Conservation (phyloP, 1,140 invertebrate genomes). For the Agrilus planipennis region DNA sequence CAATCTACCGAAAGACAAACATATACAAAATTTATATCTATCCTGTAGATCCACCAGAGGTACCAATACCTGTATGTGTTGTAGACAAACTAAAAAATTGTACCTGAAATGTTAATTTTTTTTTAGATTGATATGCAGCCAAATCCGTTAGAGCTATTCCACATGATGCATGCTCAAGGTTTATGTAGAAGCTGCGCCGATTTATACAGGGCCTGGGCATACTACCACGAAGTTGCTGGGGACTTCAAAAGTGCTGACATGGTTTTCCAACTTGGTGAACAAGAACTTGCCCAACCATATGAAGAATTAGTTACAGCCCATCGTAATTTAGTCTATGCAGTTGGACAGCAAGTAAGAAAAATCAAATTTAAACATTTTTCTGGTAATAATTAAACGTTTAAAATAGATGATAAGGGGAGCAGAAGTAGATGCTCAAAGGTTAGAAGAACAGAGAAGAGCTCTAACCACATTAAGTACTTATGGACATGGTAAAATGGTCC, state of each 20-base stretch:
- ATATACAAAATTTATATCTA: too few species aligned
- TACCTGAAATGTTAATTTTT: slow-evolving; percentile 21
- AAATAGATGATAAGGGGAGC: slow-evolving; percentile 48
- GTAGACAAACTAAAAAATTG: too few species aligned
- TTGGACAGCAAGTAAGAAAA: slow-evolving; percentile 25
- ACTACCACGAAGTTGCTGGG: slow-evolving; percentile 61
- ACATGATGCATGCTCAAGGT: slow-evolving; percentile 59
- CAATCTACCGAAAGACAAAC: too few species aligned
- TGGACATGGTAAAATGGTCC: slow-evolving; percentile 34
- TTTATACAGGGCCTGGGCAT: slow-evolving; percentile 70
- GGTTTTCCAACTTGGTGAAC: slow-evolving; percentile 57
- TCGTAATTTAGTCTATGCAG: slow-evolving; percentile 38
- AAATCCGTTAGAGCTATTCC: slow-evolving; percentile 63
- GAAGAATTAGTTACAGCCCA: slow-evolving; percentile 62
- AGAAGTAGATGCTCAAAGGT: slow-evolving; percentile 43
- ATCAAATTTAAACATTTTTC: slow-evolving; percentile 6
- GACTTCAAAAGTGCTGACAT: slow-evolving; percentile 64
- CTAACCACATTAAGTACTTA: slow-evolving; percentile 54
- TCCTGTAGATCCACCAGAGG: too few species aligned
- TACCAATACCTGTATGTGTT: too few species aligned
- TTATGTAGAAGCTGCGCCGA: slow-evolving; percentile 65
- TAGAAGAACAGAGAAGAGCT: slow-evolving; percentile 56
- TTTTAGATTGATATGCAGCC: slow-evolving; percentile 59
- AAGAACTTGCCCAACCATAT: slow-evolving; percentile 54
- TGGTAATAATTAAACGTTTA: slow-evolving; percentile 15